A percentile compares a stretch with the other conserved stretches of the same genome.
Conservation (phyloP, 2,113 vertebrate species). For the Hemiscyllium ocellatum region DNA sequence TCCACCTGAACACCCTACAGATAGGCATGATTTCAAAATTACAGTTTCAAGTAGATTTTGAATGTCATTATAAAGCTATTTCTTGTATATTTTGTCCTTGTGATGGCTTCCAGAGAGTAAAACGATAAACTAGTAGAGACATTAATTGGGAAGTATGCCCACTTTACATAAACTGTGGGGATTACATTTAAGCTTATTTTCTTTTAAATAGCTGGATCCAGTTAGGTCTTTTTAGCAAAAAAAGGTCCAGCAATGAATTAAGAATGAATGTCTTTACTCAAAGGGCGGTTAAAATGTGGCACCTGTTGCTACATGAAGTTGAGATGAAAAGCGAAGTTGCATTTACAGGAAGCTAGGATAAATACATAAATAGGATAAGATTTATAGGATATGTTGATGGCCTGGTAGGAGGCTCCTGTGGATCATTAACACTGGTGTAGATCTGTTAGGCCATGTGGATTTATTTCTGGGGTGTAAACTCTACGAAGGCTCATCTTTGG, state of each 20-base stretch:
- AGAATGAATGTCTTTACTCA: not conserved
- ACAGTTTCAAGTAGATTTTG: not conserved
- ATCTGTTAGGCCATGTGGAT: not conserved
- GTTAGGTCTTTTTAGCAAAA: not conserved
- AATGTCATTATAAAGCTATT: not conserved
- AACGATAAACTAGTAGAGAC: not conserved
- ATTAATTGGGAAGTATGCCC: not conserved
- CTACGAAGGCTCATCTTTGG: not conserved
- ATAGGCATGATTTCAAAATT: not conserved
- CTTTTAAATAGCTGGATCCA: not conserved
- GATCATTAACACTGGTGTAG: too few species aligned
- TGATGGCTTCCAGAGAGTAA: not conserved
- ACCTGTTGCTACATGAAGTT: not conserved
- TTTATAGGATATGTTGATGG: not conserved
- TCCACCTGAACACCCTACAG: not conserved
- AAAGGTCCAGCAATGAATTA: not conserved
- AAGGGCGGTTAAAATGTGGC: not conserved
- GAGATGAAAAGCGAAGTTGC: not conserved
- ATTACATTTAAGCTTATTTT: not conserved
- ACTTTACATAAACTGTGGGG: not conserved
- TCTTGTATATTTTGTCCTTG: not conserved
- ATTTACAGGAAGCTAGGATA: not conserved
- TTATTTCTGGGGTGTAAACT: not conserved
- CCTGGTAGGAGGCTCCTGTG: not conserved
- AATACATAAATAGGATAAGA: not conserved